Conservation (phyloP, 1,140 invertebrate genomes). For the Odontomachus brunneus region DNA sequence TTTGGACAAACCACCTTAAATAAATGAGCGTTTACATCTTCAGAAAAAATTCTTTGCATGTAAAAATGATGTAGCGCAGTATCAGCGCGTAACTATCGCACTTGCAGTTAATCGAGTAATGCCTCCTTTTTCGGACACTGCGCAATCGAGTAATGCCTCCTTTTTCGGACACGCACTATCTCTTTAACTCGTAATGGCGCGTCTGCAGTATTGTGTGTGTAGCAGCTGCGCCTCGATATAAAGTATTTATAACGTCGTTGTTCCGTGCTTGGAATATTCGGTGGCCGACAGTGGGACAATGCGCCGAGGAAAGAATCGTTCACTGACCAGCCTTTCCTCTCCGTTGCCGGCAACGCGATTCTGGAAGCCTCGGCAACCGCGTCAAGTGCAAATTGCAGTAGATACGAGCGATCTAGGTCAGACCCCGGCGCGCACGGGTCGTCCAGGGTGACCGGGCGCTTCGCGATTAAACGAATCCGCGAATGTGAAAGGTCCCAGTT, state of each 20-base stretch:
- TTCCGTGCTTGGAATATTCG: not conserved
- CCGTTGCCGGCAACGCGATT: not conserved
- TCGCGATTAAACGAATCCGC: constrained; percentile 52
- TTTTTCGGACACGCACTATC: not conserved
- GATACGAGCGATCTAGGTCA: constrained; percentile 46
- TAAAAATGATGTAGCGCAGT: no score
- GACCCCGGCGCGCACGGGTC: not conserved
- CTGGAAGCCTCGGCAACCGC: constrained; percentile 64
- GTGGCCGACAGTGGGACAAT: not conserved
- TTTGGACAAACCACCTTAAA: no score
- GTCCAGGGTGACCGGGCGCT: constrained; percentile 4
- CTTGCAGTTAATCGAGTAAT: not conserved
- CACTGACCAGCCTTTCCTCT: constrained; percentile 3
- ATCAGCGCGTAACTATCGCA: no score
- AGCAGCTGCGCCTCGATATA: not conserved
- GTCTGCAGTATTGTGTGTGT: not conserved
- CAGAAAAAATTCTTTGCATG: no score
- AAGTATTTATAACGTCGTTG: not conserved
- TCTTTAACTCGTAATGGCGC: not conserved
- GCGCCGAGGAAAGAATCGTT: not conserved
- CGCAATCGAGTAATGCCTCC: not conserved
- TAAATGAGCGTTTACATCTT: no score
- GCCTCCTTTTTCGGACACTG: not conserved
- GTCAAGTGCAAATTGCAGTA: constrained; percentile 68
- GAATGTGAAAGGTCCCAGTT: constrained; percentile 8